These are phyloP conservation scores for Hephaestus fuliginosus DNA, from an alignment of 2,797 vertebrate genomes.

Conservation along the genomic window DNA sequence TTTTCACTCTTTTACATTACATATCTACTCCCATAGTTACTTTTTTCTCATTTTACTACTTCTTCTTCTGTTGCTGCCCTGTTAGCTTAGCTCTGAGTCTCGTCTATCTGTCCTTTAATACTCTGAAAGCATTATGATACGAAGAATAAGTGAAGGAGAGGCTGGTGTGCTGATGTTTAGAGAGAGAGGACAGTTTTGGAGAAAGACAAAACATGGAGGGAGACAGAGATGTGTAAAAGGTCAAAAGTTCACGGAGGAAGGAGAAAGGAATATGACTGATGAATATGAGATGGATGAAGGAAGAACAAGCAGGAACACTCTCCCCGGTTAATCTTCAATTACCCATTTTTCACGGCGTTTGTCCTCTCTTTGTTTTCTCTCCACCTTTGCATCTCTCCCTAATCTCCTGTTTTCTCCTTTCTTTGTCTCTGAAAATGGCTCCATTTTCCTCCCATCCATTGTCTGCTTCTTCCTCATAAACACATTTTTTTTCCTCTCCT, in stretches of 20 bases:
- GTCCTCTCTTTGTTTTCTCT: background rate
- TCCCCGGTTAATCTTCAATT: background rate
- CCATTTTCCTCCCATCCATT: background rate
- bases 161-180: background rate
- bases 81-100: no score
- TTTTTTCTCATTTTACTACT: no score
- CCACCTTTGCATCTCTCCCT: background rate
- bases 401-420: background rate
- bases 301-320: background rate
- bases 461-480: background rate
- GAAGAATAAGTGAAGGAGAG: background rate
- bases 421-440: background rate
- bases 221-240: background rate
- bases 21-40: no score
- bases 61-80: no score
- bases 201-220: background rate
- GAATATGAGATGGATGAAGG: background rate
- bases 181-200: background rate
- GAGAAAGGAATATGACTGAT: background rate
- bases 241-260: conserved; percentile 1
- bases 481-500: background rate
- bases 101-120: no score
- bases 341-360: background rate
- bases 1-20: no score
- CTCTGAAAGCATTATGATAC: background rate